Percentiles rank a stretch among this genome's conserved stretches.
Evolutionary conservation across 2,888 invertebrate genomes (phyloP).

Genomic region (Hypomecis punctinalis): DNA sequence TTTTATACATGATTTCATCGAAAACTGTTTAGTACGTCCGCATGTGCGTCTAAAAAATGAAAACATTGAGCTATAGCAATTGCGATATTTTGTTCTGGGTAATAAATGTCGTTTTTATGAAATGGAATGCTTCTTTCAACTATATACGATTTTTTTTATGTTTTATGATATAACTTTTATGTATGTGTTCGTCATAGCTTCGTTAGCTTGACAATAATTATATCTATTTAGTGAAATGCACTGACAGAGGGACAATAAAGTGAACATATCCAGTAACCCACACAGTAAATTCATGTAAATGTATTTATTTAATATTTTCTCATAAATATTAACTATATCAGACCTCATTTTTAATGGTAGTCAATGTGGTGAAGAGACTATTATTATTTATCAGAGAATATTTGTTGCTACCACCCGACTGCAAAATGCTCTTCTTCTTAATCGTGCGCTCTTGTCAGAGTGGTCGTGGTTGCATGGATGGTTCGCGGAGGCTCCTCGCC

Average conservation of each 20-base stretch:
- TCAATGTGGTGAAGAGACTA: too few species aligned
- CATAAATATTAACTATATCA: too few species aligned
- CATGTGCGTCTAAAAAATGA: conserved; percentile 16
- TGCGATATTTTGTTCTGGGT: conserved; percentile 1
- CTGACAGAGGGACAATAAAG: conserved; percentile 16
- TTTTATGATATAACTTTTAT: conserved; percentile 27
- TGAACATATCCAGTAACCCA: background rate
- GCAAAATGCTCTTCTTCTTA: too few species aligned
- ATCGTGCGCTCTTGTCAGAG: too few species aligned
- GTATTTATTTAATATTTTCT: too few species aligned
- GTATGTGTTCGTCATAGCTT: conserved; percentile 37
- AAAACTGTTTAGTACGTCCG: conserved; percentile 19
- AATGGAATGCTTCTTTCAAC: conserved; percentile 11
- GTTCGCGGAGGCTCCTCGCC: too few species aligned
- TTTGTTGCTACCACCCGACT: too few species aligned
- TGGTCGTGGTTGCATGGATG: too few species aligned
- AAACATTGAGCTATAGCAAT: too few species aligned
- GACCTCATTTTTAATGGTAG: too few species aligned
- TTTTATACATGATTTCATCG: conserved; percentile 46
- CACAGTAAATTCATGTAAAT: background rate
- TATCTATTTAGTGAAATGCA: conserved; percentile 26
- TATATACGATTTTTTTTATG: conserved; percentile 35
- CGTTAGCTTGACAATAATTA: conserved; percentile 44
- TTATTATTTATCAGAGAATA: too few species aligned
- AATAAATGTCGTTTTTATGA: background rate